Evolutionary conservation across 2,797 vertebrate genomes (phyloP).

Genomic region (Oreortyx pictus): DNA sequence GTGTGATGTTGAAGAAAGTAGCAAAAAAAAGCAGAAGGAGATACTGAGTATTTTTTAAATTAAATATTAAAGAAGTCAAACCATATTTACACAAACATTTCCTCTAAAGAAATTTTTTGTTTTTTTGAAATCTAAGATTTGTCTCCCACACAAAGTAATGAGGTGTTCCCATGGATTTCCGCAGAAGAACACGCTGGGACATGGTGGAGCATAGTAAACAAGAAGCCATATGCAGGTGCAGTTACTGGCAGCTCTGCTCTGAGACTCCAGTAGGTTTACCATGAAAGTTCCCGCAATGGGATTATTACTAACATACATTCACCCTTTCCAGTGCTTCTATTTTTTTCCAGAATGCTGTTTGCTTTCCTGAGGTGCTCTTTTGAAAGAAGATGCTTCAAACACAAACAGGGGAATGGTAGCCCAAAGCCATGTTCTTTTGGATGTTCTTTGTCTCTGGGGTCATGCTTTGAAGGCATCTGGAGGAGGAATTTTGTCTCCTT

Average conservation of each 20-base stretch:
- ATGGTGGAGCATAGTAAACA: background rate
- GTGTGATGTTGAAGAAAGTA: constrained; percentile 39
- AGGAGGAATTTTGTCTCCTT: constrained; percentile 8
- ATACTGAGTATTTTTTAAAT: constrained; percentile 16
- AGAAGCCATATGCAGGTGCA: background rate
- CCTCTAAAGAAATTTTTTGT: constrained; percentile 1
- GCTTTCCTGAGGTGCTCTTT: background rate
- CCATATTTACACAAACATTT: constrained; percentile 22
- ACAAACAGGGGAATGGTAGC: background rate
- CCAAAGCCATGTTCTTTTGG: background rate
- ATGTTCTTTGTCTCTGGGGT: background rate
- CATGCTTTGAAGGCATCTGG: background rate
- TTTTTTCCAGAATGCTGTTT: background rate
- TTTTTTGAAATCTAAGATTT: constrained; percentile 15
- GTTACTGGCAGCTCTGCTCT: constrained; percentile 2
- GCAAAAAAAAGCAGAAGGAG: constrained; percentile 24
- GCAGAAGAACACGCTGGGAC: background rate
- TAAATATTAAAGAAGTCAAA: constrained; percentile 28
- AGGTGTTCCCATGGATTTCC: constrained; percentile 12
- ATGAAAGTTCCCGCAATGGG: background rate
- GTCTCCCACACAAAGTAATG: background rate
- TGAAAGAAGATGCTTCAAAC: background rate
- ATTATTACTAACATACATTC: background rate
- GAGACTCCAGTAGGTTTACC: background rate
- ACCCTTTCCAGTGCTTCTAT: background rate